Conservation (phyloP, 2,888 invertebrate genomes). For the Coleophora flavipennella region DNA sequence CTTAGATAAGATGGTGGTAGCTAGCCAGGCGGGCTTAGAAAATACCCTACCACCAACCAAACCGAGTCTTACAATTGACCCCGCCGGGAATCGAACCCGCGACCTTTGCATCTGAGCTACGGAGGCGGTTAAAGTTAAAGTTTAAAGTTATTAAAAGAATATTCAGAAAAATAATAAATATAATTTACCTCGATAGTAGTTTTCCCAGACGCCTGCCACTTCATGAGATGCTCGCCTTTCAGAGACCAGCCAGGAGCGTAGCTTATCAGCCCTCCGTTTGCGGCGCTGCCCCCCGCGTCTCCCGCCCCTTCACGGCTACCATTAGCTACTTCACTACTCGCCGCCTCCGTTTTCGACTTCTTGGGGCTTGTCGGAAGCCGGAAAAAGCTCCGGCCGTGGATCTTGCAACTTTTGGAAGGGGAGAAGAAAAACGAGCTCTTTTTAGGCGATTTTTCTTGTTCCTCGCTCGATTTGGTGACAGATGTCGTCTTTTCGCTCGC, state of each 20-base stretch:
- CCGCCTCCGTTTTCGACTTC: conserved; percentile 54
- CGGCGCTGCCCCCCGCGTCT: conserved; percentile 24
- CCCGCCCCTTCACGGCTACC: conserved; percentile 23
- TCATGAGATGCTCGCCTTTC: conserved; percentile 74
- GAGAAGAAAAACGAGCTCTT: conserved; percentile 70
- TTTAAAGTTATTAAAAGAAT: too few species aligned
- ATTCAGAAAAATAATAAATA: conserved; percentile 1
- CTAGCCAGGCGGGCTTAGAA: too few species aligned
- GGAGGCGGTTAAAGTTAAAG: too few species aligned
- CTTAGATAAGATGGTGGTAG: too few species aligned
- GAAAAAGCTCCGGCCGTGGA: conserved; percentile 64
- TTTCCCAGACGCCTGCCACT: conserved; percentile 75
- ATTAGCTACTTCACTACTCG: conserved; percentile 29
- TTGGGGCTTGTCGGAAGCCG: conserved; percentile 68
- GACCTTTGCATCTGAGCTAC: too few species aligned
- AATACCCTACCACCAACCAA: too few species aligned
- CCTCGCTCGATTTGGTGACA: conserved; percentile 43
- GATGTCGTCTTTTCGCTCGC: conserved; percentile 31
- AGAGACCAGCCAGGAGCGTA: conserved; percentile 76
- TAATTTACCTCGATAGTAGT: conserved; percentile 69
- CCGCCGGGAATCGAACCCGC: too few species aligned
- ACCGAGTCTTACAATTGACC: too few species aligned
- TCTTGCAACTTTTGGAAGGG: conserved; percentile 66
- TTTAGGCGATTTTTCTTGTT: conserved; percentile 65
- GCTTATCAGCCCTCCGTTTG: conserved; percentile 67